Conservation (phyloP, 2,113 vertebrate species). For the Platichthys stellatus region DNA sequence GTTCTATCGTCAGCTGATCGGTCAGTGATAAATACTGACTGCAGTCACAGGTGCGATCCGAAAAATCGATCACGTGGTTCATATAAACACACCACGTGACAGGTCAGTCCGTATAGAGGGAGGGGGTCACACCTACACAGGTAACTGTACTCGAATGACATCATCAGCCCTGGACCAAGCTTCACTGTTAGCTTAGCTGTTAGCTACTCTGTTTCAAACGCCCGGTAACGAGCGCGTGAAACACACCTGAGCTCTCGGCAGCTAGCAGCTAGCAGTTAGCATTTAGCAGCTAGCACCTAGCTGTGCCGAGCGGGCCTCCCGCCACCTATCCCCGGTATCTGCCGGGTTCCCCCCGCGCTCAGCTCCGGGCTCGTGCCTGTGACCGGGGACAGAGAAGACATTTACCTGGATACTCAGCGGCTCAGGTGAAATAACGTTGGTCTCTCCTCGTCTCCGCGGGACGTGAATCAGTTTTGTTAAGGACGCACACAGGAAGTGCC, state of each 20-base stretch:
- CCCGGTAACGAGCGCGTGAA: background rate
- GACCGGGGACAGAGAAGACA: background rate
- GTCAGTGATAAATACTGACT: no score
- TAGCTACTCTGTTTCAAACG: background rate
- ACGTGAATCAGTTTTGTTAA: background rate
- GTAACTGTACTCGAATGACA: background rate
- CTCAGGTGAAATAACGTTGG: background rate
- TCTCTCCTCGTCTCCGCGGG: background rate
- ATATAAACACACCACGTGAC: no score
- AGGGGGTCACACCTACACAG: background rate
- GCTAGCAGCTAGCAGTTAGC: background rate
- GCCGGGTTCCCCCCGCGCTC: background rate
- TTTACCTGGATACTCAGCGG: background rate
- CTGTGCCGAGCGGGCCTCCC: slow-evolving; percentile 1
- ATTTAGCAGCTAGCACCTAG: background rate
- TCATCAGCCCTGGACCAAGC: background rate
- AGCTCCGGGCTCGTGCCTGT: no score
- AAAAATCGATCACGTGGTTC: no score
- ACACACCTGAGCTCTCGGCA: background rate
- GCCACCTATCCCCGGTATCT: background rate
- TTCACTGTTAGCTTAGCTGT: background rate
- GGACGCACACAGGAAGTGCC: background rate
- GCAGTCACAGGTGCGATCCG: no score
- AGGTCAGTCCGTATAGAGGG: no score
- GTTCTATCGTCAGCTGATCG: no score